phyloP scores from a whole-genome alignment of 2,888 invertebrate species.

The Hofmannophila pseudospretella region DNA sequence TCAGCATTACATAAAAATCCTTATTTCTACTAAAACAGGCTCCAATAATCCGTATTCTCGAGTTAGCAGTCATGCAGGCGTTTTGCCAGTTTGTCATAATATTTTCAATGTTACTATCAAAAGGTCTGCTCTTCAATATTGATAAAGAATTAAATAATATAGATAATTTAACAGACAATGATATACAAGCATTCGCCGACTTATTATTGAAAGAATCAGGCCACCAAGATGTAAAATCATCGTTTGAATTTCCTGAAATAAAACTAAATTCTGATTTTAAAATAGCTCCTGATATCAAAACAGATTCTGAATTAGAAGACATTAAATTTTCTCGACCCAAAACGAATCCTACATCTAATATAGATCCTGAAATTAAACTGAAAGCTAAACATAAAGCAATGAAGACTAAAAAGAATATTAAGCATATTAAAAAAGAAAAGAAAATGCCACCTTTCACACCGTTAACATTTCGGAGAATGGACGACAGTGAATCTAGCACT shows the following conservation, averaged over 20 bases:
- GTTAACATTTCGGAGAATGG: neutral
- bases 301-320: too few relatives aligned
- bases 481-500: neutral
- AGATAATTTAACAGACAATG: neutral
- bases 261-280: too few relatives aligned
- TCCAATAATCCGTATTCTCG: neutral
- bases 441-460: neutral
- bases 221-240: too few relatives aligned
- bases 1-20: slow-evolving; percentile 5
- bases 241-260: too few relatives aligned
- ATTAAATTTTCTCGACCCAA: too few relatives aligned
- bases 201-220: neutral
- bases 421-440: neutral
- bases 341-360: too few relatives aligned
- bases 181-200: neutral
- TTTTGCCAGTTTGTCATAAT: neutral
- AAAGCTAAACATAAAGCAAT: too few relatives aligned
- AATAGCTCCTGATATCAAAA: too few relatives aligned
- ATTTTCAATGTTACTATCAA: neutral
- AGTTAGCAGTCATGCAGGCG: slow-evolving; percentile 1
- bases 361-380: neutral
- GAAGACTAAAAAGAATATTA: too few relatives aligned
- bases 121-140: neutral
- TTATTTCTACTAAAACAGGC: slow-evolving; percentile 2
- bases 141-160: neutral